Conservation (phyloP, 2,113 vertebrate genomes). For the Gadus chalcogrammus region DNA sequence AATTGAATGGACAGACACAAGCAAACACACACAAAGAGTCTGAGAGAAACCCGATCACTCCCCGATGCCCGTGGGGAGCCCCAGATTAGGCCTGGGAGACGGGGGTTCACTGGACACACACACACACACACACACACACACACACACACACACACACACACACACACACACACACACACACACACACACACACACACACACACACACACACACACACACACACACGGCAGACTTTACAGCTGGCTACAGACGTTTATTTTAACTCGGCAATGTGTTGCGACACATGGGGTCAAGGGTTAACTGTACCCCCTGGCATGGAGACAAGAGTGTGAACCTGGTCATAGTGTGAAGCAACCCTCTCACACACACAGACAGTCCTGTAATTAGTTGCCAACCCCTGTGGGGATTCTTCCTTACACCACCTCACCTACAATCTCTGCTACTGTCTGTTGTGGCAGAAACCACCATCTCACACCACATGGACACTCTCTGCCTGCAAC, state of each 20-base stretch:
- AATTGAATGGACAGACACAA: conserved; percentile 35
- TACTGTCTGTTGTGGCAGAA: conserved; percentile 41
- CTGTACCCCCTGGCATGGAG: background rate
- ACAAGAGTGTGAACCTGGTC: background rate
- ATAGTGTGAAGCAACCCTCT: background rate
- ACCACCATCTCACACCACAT: conserved; percentile 40
- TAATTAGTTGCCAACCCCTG: conserved; percentile 35
- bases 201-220: too few relatives aligned
- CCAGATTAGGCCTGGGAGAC: conserved; percentile 65
- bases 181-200: too few relatives aligned
- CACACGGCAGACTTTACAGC: background rate
- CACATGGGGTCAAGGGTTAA: background rate
- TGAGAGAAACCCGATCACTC: conserved; percentile 54
- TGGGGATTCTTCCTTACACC: conserved; percentile 17
- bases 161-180: conserved; percentile 22
- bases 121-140: conserved; percentile 30
- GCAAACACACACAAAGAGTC: conserved; percentile 39
- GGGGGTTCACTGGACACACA: conserved; percentile 41
- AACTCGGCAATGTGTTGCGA: too few relatives aligned
- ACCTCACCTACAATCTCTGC: background rate
- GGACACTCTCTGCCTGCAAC: conserved; percentile 30
- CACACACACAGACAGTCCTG: conserved; percentile 28
- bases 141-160: conserved; percentile 24
- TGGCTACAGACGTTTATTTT: background rate
- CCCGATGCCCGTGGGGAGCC: conserved; percentile 34